Evolutionary conservation across 2,888 invertebrate genomes (phyloP), one percentile per base, ranked within the genome.

Genomic region (Cerastis rubricosa): DNA sequence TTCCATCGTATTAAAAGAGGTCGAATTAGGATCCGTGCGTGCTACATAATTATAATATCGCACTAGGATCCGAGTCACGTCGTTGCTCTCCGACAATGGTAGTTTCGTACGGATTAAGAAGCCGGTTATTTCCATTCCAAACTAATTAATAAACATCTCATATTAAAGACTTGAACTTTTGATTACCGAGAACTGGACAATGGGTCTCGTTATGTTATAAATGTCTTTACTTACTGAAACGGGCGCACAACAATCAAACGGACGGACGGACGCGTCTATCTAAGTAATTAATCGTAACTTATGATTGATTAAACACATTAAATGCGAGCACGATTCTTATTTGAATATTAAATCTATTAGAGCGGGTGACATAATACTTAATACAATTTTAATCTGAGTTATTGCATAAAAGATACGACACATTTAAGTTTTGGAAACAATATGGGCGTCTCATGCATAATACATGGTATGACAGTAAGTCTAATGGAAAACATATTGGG

Each of bases 221-320:
- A 88, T 94, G 94, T 92, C 92, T 94, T 92, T 92, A 92, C 90
- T 92, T 93, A 91, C 90, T 92, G 92, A 93, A 93, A 93, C 90
- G 70, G 68, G 81, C 81, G 80, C 88, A 87, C 81, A 91, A 94
- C 94, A 94, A 94, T 93, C 93, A 90, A 85, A 93, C 87, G 90
- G 90, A 92, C 91, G 91, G 91, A 94, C 92, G 91, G 92, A 91
- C 91, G 90, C 91, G 91, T 95, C 91, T 96, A 96, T 96, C 96
- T 95, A 85, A 92, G 94, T 96, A 96, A 96, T 96, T 96, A 96
- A 96, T 96, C 96, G 96, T 94, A 91, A 90, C 93, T 93, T 94
- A 95, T 96, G 96, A 96, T 96, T 96, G 96, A 96, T 96, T 96
- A 95, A 96, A 94, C 92, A 94, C 96, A 96, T 96, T 96, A 95